Evolutionary conservation across 2,888 invertebrate species (phyloP).

Genomic region (Cantharis rufa): DNA sequence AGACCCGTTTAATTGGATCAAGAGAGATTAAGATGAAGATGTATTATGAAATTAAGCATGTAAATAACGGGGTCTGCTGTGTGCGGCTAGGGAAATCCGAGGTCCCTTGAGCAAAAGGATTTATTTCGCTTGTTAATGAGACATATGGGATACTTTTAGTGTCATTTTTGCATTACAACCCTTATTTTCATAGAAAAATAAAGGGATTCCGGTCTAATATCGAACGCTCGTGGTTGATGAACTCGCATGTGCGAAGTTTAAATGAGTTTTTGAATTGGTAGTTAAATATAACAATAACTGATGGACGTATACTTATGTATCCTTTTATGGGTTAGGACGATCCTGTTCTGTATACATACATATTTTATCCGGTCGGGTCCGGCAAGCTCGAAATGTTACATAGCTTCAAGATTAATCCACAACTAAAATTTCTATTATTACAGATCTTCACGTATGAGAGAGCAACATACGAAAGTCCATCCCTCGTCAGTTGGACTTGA

Average conservation of each 20-base stretch:
- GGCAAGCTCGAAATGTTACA: neutral
- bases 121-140: conserved; percentile 34
- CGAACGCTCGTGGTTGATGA: neutral
- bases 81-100: conserved; percentile 21
- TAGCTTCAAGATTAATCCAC: neutral
- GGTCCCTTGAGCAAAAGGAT: conserved; percentile 19
- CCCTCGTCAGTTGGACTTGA: conserved; percentile 40
- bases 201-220: neutral
- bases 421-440: conserved; percentile 17
- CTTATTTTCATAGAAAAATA: neutral
- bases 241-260: neutral
- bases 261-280: neutral
- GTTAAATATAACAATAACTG: neutral
- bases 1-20: conserved; percentile 32
- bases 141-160: conserved; percentile 25
- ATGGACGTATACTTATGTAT: neutral
- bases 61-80: conserved; percentile 32
- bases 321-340: neutral
- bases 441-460: conserved; percentile 40
- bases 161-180: neutral
- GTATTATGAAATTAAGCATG: conserved; percentile 35
- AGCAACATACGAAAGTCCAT: conserved; percentile 41
- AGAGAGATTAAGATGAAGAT: conserved; percentile 31
- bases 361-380: neutral
- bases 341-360: neutral